phyloP scores from a whole-genome alignment of 1,140 invertebrate genomes.

The Eupristina koningsbergeri region DNA sequence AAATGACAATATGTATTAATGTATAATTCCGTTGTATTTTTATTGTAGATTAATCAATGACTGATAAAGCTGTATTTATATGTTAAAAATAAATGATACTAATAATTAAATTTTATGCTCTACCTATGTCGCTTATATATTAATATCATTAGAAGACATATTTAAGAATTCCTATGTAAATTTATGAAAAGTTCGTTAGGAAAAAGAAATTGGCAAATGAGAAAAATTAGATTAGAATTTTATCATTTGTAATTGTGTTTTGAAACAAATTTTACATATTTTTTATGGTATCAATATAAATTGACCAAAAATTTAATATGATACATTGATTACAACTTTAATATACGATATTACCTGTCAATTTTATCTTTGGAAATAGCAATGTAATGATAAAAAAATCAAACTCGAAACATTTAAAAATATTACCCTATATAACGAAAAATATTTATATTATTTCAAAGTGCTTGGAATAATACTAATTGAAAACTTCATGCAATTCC shows the following conservation, averaged over 20 bases:
- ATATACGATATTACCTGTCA: too few relatives aligned
- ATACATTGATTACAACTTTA: too few relatives aligned
- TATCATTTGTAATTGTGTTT: slow-evolving; percentile 9
- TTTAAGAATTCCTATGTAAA: slow-evolving; percentile 25
- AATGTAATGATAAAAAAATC: too few relatives aligned
- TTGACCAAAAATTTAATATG: too few relatives aligned
- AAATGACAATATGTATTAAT: slow-evolving; percentile 26
- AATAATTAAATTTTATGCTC: background rate
- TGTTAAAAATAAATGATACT: background rate
- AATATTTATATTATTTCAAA: too few relatives aligned
- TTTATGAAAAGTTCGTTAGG: slow-evolving; percentile 28
- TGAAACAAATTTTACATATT: slow-evolving; percentile 2
- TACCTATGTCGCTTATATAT: slow-evolving; percentile 29
- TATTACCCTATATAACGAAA: too few relatives aligned
- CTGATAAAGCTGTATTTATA: slow-evolving; percentile 47
- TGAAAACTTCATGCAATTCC: too few relatives aligned
- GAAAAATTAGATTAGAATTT: background rate
- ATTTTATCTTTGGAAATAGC: too few relatives aligned
- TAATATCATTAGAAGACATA: slow-evolving; percentile 34
- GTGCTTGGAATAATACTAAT: too few relatives aligned
- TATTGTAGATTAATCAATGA: slow-evolving; percentile 36
- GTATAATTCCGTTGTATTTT: slow-evolving; percentile 23
- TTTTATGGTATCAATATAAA: too few relatives aligned
- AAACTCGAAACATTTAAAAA: too few relatives aligned
- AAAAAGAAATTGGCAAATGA: background rate